Evolutionary conservation across 2,113 vertebrate genomes (phyloP).

Genomic region (Empidonax alnorum): DNA sequence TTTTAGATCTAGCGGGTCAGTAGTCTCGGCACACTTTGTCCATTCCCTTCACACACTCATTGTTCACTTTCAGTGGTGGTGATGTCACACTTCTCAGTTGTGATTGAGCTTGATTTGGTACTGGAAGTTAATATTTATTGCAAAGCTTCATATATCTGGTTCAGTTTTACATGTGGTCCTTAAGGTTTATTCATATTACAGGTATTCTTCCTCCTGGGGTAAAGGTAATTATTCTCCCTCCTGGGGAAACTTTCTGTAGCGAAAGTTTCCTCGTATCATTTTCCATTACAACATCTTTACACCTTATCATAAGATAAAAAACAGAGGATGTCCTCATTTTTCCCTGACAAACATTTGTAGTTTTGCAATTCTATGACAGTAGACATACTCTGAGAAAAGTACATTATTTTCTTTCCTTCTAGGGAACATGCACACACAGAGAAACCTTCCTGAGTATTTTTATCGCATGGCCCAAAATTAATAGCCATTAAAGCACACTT

Average conservation of each 20-base stretch:
- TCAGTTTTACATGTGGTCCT: neutral
- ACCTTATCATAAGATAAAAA: neutral
- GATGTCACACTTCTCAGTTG: neutral
- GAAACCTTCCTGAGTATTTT: neutral
- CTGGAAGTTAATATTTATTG: neutral
- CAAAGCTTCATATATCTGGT: neutral
- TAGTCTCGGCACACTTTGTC: neutral
- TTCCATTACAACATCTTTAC: neutral
- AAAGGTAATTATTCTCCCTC: neutral
- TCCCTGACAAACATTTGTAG: neutral
- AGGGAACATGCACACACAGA: neutral
- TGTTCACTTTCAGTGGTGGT: neutral
- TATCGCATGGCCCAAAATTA: neutral
- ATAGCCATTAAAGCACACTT: neutral
- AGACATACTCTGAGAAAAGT: neutral
- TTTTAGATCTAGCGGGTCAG: accelerated
- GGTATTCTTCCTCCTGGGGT: neutral
- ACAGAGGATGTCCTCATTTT: neutral
- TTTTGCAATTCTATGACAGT: neutral
- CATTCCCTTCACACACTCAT: accelerated
- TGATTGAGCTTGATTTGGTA: neutral
- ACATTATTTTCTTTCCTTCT: neutral
- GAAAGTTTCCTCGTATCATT: neutral
- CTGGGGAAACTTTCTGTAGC: neutral
- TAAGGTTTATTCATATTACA: neutral